Evolutionary conservation across 2,797 vertebrate species (phyloP), one percentile per base, ranked within the genome.

Genomic region (Characodon lateralis): DNA sequence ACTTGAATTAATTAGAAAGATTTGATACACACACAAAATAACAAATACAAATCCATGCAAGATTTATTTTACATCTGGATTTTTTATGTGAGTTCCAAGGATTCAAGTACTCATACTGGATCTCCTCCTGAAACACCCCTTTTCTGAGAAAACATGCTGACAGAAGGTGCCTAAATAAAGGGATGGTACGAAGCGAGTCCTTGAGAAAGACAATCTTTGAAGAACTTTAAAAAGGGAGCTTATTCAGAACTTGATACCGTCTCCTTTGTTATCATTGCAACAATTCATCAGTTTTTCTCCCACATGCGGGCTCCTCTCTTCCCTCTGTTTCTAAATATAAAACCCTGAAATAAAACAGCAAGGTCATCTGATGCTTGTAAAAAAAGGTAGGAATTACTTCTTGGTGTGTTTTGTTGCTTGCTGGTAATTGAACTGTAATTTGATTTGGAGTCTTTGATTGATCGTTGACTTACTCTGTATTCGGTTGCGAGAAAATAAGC

Each of bases 341-440:
- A 71, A 58, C 51, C 59, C 63, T 31, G 50, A 71, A 78, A 73
- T 69, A 35, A 84, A 84, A 86, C 10, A 14, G 20, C 73, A 68
- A 78, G 59, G 72, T 70, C 59, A 83, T 87, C 75, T 89, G 71
- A 85, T 76, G 78, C 43, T 68, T 65, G 72, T 41, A 63, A 74
- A 83, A 20, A 22, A 39, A 71, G 56, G 81, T 61, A 86, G 76
- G 35, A 70, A 59, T 78, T 79, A 78, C 46, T 76, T 24, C n/a
- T 66, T 39, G 43, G 41, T 78, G 82, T 86, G 76, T 81, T 87
- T 84, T 85, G 78, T 73, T 75, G 72, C 56, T 76, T 48, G 26
- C 82, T 72, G 72, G 77, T 83, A 87, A 84, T 86, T 87, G 81
- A 79, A 83, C 82, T 87, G 73, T 78, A 72, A 87, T 87, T 87